A percentile compares a stretch with the other conserved stretches of the same genome.
phyloP scores from a whole-genome alignment of 2,113 vertebrate species.

The Hypanus sabinus region DNA sequence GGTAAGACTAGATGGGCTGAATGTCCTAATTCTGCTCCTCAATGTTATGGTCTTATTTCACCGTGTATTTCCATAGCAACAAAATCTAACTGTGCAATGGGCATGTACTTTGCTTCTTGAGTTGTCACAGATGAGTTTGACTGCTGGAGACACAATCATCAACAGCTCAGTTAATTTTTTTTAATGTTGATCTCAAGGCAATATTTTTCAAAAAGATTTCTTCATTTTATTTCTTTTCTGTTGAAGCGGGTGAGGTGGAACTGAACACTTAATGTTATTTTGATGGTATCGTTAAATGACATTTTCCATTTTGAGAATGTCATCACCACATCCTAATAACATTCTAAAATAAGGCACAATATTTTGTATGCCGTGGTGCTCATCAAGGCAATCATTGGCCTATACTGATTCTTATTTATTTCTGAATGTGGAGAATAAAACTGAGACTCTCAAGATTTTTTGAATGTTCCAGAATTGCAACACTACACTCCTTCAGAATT shows the following conservation, averaged over 20 bases:
- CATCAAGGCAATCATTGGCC: background rate
- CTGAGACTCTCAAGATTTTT: background rate
- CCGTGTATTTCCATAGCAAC: too few relatives aligned
- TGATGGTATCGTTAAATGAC: constrained; percentile 30
- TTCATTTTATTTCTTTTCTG: background rate
- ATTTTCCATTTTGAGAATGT: constrained; percentile 23
- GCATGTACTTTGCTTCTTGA: background rate
- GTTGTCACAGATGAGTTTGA: background rate
- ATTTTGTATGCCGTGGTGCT: background rate
- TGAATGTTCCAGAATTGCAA: background rate
- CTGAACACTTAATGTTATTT: constrained; percentile 1
- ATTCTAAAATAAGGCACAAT: constrained; percentile 10
- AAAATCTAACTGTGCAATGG: background rate
- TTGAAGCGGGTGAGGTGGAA: constrained; percentile 17
- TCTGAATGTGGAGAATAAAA: too few relatives aligned
- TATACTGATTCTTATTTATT: background rate
- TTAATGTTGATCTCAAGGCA: background rate
- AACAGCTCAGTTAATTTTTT: background rate
- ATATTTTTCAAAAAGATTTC: background rate
- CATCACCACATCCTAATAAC: background rate
- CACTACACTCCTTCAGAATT: too few relatives aligned
- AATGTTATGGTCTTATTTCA: too few relatives aligned
- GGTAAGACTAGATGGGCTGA: too few relatives aligned
- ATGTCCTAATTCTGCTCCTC: too few relatives aligned
- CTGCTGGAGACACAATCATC: background rate